A percentile compares a stretch with the other conserved stretches of the same genome.
These are phyloP conservation scores for Scaptomyza montana DNA, from an alignment of 1,140 invertebrate species.

Conservation along the genomic window DNA sequence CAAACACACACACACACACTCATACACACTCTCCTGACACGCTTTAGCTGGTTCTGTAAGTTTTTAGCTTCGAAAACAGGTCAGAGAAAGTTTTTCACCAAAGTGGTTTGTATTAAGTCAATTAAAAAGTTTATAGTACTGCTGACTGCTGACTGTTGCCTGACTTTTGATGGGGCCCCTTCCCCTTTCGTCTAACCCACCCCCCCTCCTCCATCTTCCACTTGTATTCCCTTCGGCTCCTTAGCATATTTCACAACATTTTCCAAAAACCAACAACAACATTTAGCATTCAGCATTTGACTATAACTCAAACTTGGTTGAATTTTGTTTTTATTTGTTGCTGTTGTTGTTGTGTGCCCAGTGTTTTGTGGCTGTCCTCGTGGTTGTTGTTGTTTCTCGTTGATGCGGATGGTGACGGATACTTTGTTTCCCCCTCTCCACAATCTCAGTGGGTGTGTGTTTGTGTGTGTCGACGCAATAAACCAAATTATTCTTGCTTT, in stretches of 20 bases:
- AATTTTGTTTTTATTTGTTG: constrained; percentile 9
- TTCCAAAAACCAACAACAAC: constrained; percentile 46
- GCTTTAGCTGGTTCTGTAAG: constrained; percentile 46
- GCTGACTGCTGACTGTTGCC: constrained; percentile 60
- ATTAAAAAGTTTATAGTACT: constrained; percentile 81
- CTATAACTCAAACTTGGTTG: constrained; percentile 27
- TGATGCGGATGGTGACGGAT: constrained; percentile 36
- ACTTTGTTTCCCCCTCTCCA: constrained; percentile 31
- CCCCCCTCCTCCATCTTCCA: not conserved
- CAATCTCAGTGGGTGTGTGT: not conserved
- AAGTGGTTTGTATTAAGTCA: constrained; percentile 82
- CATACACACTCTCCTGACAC: constrained; percentile 13
- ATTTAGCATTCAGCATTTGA: constrained; percentile 59
- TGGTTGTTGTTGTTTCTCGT: constrained; percentile 14
- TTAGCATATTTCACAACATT: constrained; percentile 76
- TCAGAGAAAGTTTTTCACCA: constrained; percentile 77
- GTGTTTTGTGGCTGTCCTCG: constrained; percentile 52
- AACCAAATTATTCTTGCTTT: constrained; percentile 81
- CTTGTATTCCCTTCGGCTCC: constrained; percentile 20
- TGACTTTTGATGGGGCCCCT: constrained; percentile 63
- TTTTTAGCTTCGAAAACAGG: constrained; percentile 73
- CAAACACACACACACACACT: not conserved
- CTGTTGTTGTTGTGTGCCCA: constrained; percentile 42
- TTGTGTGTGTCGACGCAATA: constrained; percentile 48
- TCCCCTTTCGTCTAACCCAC: constrained; percentile 10